Evolutionary conservation across 1,140 invertebrate species (phyloP), one percentile per base, ranked within the genome.

Genomic region (Antheraea mylitta): DNA sequence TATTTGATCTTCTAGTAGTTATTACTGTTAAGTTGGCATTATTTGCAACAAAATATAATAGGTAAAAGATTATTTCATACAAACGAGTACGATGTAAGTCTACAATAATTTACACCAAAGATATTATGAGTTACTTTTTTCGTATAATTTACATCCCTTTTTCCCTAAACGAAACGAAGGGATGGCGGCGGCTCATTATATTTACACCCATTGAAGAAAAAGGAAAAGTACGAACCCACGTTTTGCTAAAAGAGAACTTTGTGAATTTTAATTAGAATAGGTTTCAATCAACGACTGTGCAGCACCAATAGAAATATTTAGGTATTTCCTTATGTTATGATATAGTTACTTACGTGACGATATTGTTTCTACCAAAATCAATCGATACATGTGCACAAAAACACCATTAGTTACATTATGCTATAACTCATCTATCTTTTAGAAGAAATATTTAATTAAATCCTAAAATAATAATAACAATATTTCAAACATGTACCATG

Each of bases 61-160:
- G 45, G 7, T 13, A 48, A 48, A 48, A 9, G 45, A 48, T 53
- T 53, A 53, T 53, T 13, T 53, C 45, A 0, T 53, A 53, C 6
- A 53, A 53, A 53, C 45, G 11, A 53, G 11, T 16, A 16, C 45
- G 45, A 42, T 42, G 11, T 42, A 42, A 53, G 45, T 0, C 16
- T 53, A n/a, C 16, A 53, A 53, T 53, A 7, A 53, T 53, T 16
- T 53, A 16, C 16, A 16, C 16, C 1, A 53, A 53, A n/a, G 16
- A 53, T 53, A 53, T 53, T 53, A 53, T n/a, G 45, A 53, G 45
- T 53, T 53, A 53, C 45, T 53, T 10, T 53, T 53, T n/a, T 53
- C 45, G 0, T 53, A n/a, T 53, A 53, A 53, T 53, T 53, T n/a
- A 53, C 45, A 53, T 53, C 11, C 11, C 16, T 53, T 53, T 53